A percentile compares a stretch with the other conserved stretches of the same genome.
phyloP scores from a whole-genome alignment of 2,113 vertebrate species.

The Carlito syrichta region DNA sequence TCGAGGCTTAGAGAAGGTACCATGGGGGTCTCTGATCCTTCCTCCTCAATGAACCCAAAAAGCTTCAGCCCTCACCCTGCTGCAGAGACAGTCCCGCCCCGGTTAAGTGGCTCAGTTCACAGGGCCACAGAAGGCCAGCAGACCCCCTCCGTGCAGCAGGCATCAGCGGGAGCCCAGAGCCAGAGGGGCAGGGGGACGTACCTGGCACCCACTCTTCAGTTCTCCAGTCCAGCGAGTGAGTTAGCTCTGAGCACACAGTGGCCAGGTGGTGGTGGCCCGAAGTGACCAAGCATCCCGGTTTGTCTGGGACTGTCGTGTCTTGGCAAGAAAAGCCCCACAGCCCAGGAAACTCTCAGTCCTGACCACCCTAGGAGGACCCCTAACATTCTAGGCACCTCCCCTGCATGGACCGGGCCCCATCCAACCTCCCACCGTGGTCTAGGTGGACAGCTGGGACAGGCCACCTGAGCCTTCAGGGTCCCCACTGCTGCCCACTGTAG shows the following conservation, averaged over 20 bases:
- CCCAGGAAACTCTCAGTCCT: background rate
- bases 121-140: background rate
- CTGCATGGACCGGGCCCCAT: background rate
- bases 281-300: too few relatives aligned
- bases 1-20: background rate
- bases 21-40: background rate
- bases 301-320: background rate
- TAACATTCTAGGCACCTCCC: background rate
- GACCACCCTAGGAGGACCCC: too few relatives aligned
- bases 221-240: too few relatives aligned
- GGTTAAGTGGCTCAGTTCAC: background rate
- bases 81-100: background rate
- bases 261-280: too few relatives aligned
- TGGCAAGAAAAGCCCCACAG: background rate
- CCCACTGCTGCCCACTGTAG: too few relatives aligned
- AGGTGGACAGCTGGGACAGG: background rate
- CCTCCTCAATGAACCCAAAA: background rate
- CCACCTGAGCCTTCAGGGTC: background rate
- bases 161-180: background rate
- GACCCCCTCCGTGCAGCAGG: background rate
- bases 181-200: rapidly evolving
- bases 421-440: too few relatives aligned
- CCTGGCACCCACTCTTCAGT: background rate
- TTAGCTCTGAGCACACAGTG: background rate
- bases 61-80: background rate